Evolutionary conservation across 2,113 vertebrate species (phyloP).

Genomic region (Tor tambroides): DNA sequence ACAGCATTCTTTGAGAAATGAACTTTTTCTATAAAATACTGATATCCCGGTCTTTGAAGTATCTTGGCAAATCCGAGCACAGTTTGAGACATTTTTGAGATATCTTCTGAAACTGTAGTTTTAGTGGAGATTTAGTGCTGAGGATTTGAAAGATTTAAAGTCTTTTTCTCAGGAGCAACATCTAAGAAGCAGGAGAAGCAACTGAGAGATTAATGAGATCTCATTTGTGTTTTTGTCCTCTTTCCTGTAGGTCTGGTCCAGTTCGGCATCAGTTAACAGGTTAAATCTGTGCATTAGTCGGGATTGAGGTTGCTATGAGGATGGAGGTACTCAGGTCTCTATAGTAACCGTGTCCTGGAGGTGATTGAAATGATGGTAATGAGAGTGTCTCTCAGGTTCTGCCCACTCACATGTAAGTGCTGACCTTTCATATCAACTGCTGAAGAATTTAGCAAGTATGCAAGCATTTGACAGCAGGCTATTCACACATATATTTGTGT

Average conservation of each 20-base stretch:
- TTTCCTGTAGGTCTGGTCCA: background rate
- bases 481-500: background rate
- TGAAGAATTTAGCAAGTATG: background rate
- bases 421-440: background rate
- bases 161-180: background rate
- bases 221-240: background rate
- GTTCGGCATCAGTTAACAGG: constrained; percentile 31
- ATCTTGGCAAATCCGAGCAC: background rate
- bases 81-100: background rate
- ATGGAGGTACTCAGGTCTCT: constrained; percentile 74
- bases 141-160: background rate
- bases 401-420: constrained; percentile 48
- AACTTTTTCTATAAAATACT: background rate
- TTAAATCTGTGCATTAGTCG: constrained; percentile 39
- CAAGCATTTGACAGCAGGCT: background rate
- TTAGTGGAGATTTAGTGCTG: background rate
- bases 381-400: constrained; percentile 65
- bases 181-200: background rate
- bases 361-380: constrained; percentile 67
- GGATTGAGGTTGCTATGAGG: constrained; percentile 66
- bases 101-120: background rate
- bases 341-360: constrained; percentile 77
- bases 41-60: too few species aligned
- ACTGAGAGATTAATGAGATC: background rate
- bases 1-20: background rate